Evolutionary conservation across 2,113 vertebrate genomes (phyloP), one percentile per base, ranked within the genome.

Genomic region (Origma solitaria): DNA sequence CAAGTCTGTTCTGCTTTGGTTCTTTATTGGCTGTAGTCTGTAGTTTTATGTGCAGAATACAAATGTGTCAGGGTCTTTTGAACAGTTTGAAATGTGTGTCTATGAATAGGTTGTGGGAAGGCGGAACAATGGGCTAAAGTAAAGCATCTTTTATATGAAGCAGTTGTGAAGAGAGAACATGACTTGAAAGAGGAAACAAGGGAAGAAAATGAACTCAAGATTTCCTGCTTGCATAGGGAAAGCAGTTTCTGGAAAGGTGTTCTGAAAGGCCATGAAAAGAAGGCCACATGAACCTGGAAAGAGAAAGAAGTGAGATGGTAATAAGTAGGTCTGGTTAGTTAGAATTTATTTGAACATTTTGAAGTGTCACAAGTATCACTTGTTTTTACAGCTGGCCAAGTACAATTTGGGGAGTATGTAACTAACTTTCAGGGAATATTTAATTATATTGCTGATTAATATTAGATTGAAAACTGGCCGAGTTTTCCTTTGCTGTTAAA

Each of bases 81-180:
- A 96, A 53, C 77, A 56, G 81, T 75, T 60, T 86, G 71, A 92
- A 95, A 90, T 92, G 92, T 76, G 78, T 79, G 80, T 49, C 28
- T 79, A 25, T 97, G 88, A 96, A 94, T 96, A 92, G 94, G 61
- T 78, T 92, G 92, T 92, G 92, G 92, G 89, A 94, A 81, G 82
- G 83, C 72, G 9, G 89, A 96, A 96, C 83, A 96, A 84, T 86
- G 57, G 57, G 30, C 89, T 94, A 10, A 95, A 96, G 87, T 78
- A 49, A 96, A 95, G 68, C 66, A n/a, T 78, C 88, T 92, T 94
- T 92, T 91, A 64, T 92, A 79, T 57, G 89, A 93, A 94, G 86
- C 51, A 57, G 49, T 95, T 94, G 79, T 51, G 76, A 80, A 88
- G 85, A 72, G 73, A 87, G 92, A 88, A 65, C 71, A 90, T 86